Conservation (phyloP, 2,888 invertebrate genomes). For the Drosophila hamatofila region DNA sequence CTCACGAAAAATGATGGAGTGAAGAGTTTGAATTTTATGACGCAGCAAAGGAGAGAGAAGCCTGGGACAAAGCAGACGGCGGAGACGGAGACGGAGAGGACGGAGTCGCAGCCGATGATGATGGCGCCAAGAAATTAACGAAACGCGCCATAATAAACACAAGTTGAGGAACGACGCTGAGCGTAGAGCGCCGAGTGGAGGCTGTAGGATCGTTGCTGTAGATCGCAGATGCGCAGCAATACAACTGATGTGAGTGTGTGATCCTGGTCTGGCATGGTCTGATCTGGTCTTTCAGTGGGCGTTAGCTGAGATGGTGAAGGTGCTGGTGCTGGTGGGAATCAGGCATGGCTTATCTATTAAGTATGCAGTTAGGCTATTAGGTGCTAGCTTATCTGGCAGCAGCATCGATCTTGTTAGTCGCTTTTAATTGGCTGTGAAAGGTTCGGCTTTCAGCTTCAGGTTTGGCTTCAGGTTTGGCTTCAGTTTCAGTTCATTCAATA, state of each 20-base stretch:
- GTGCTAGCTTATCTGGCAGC: constrained; percentile 53
- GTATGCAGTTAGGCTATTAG: constrained; percentile 66
- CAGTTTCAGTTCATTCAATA: constrained; percentile 65
- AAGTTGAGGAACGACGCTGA: constrained; percentile 35
- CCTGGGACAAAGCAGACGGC: constrained; percentile 29
- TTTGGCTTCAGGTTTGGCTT: neutral
- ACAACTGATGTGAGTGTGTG: constrained; percentile 8
- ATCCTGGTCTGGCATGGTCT: constrained; percentile 26
- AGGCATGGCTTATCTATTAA: constrained; percentile 64
- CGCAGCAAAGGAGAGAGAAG: constrained; percentile 73
- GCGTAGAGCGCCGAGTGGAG: constrained; percentile 7
- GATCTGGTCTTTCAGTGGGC: constrained; percentile 35
- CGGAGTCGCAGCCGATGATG: constrained; percentile 43
- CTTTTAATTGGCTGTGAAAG: constrained; percentile 79
- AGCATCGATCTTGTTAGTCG: constrained; percentile 76
- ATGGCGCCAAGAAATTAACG: constrained; percentile 81
- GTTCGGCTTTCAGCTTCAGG: constrained; percentile 29
- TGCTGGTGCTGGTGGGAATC: constrained; percentile 44
- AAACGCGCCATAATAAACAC: constrained; percentile 80
- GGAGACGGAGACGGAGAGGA: constrained; percentile 22
- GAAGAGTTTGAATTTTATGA: constrained; percentile 83
- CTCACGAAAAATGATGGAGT: constrained; percentile 83
- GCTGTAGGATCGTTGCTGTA: constrained; percentile 54
- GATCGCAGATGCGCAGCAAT: constrained; percentile 31
- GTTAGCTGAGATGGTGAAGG: constrained; percentile 31